Percentiles rank a stretch among this genome's conserved stretches.
phyloP scores from a whole-genome alignment of 2,113 vertebrate species.

The Sceloporus tristichus region DNA sequence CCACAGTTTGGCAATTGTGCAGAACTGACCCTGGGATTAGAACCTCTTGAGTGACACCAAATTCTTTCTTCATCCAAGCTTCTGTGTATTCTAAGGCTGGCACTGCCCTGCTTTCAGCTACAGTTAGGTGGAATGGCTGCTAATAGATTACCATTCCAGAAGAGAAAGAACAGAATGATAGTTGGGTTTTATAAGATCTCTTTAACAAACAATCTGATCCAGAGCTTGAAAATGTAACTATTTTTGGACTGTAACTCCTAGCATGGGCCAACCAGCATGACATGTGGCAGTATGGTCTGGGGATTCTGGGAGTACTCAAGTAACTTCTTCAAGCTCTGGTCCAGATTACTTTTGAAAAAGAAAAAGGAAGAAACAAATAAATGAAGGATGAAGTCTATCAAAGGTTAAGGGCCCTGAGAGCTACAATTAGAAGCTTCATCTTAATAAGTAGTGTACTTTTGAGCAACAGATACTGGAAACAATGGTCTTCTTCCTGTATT shows the following conservation, averaged over 20 bases:
- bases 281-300: background rate
- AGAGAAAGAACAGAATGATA: too few species aligned
- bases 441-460: background rate
- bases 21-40: too few species aligned
- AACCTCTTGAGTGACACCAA: too few species aligned
- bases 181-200: too few species aligned
- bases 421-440: background rate
- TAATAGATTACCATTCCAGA: too few species aligned
- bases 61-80: too few species aligned
- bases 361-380: background rate
- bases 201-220: background rate
- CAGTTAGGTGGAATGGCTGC: too few species aligned
- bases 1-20: too few species aligned
- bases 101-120: too few species aligned
- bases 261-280: background rate
- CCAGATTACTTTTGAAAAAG: background rate
- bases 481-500: background rate
- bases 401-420: too few species aligned
- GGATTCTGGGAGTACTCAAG: background rate
- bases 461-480: background rate
- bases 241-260: background rate
- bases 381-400: background rate
- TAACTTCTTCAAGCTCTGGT: background rate
- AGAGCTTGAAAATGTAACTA: background rate
- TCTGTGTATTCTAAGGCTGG: too few species aligned